These are phyloP conservation scores for Rhinophrynus dorsalis DNA, from an alignment of 2,797 vertebrate genomes.

Conservation along the genomic window DNA sequence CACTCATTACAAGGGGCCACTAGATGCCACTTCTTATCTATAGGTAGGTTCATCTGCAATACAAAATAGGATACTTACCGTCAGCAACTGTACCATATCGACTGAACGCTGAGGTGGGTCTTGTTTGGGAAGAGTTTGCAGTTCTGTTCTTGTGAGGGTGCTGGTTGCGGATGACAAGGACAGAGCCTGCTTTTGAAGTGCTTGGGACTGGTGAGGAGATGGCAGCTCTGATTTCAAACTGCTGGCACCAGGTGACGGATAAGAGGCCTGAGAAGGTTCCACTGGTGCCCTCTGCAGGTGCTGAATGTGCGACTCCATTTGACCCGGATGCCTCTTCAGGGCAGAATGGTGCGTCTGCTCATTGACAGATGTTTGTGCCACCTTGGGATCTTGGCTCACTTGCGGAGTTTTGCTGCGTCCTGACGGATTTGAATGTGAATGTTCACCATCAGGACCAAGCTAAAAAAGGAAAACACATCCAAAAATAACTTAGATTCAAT, in stretches of 20 bases:
- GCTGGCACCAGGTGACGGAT: slow-evolving; percentile 81
- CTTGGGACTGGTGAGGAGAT: slow-evolving; percentile 59
- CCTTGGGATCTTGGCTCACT: slow-evolving; percentile 82
- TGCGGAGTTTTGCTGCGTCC: slow-evolving; percentile 81
- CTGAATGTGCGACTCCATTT: slow-evolving; percentile 74
- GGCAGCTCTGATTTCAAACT: slow-evolving; percentile 83
- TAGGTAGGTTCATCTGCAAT: too few species aligned
- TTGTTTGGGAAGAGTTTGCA: slow-evolving; percentile 70
- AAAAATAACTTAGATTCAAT: too few species aligned
- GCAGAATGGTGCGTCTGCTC: slow-evolving; percentile 78
- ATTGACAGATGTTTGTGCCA: slow-evolving; percentile 53
- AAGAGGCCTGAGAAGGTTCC: slow-evolving; percentile 83
- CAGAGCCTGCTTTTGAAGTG: slow-evolving; percentile 69
- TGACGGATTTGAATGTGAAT: slow-evolving; percentile 69
- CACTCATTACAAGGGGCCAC: too few species aligned
- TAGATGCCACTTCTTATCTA: too few species aligned
- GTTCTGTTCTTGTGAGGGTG: slow-evolving; percentile 71
- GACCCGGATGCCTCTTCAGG: slow-evolving; percentile 69
- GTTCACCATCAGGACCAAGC: slow-evolving; percentile 79
- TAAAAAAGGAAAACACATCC: slow-evolving; percentile 49
- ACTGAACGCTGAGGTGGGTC: slow-evolving; percentile 82
- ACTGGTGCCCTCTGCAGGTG: slow-evolving; percentile 78
- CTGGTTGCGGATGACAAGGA: slow-evolving; percentile 72
- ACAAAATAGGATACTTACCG: slow-evolving; percentile 74
- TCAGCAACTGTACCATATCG: slow-evolving; percentile 95